Percentiles rank a stretch among this genome's conserved stretches.
These are phyloP conservation scores for Macrostomum lignano DNA, from an alignment of 1,140 invertebrate genomes.

Conservation along the genomic window DNA sequence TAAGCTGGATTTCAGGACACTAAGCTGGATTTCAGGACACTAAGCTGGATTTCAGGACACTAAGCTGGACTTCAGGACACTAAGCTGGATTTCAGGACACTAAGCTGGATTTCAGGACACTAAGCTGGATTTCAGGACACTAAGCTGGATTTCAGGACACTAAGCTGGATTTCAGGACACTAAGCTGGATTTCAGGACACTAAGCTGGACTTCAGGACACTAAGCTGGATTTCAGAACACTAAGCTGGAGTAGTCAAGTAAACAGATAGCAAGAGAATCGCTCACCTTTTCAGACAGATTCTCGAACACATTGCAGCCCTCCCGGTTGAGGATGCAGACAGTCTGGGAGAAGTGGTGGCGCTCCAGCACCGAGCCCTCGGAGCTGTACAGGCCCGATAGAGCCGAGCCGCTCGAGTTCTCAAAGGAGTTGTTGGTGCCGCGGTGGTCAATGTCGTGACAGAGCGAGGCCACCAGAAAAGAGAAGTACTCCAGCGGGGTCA, in stretches of 20 bases:
- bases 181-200: no score
- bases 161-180: no score
- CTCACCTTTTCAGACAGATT: constrained; percentile 32
- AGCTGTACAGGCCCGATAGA: constrained; percentile 49
- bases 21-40: no score
- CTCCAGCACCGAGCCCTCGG: constrained; percentile 58
- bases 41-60: no score
- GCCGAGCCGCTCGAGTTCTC: constrained; percentile 47
- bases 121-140: no score
- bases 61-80: no score
- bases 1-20: no score
- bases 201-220: no score
- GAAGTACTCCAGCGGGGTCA: constrained; percentile 47
- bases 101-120: no score
- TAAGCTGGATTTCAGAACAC: no score
- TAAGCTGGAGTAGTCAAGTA: constrained; percentile 4
- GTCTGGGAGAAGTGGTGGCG: constrained; percentile 56
- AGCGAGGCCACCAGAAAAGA: constrained; percentile 75
- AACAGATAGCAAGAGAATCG: constrained; percentile 3
- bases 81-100: no score
- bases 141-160: no score
- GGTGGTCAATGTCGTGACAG: constrained; percentile 69
- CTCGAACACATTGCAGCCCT: constrained; percentile 55
- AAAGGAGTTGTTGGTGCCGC: constrained; percentile 78
- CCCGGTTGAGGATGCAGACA: constrained; percentile 50